Evolutionary conservation across 2,888 invertebrate genomes (phyloP), one percentile per base, ranked within the genome.

Genomic region (Callimorpha dominula): DNA sequence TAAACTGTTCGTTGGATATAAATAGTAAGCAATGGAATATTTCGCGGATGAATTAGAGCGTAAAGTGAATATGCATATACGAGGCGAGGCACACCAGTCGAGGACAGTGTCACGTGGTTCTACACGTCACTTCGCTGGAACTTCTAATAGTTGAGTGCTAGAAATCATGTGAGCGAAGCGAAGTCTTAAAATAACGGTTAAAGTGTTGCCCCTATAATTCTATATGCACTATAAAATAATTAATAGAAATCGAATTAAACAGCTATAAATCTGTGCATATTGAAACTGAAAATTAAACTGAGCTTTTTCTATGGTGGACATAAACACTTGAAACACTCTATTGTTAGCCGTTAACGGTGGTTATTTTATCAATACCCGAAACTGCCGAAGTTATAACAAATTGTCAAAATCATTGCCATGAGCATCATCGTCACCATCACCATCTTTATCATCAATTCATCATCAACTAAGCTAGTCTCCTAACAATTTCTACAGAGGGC

Each of bases 1-100:
- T 17, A 17, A 49, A 52, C 70, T 11, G 54, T 65, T 54, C 14
- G 52, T 20, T 54, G n/a, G 70, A 31, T 66, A 50, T 66, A 52
- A 62, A 66, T 66, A 66, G 50, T 66, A 40, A 71, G 71, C 60
- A 57, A 60, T 71, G 66, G 71, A 66, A 71, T 62, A 66, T 71
- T 64, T 66, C 31, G 42, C 66, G 57, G 9, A 62, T 62, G 67
- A 72, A 70, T 50, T 71, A 70, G 75, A 68, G 63, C 72, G 54
- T 64, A 40, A 68, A 57, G 64, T 64, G 68, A 68, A 57, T 31
- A 57, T 66, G 50, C 60, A 46, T 65, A 50, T 57, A 65, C 70
- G 64, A 63, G 54, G 15, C 65, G 54, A 7, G 52, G 20, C 54
- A 31, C 64, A 43, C 52, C 15, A 43, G 43, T 50, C 54, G 52